phyloP scores from a whole-genome alignment of 2,113 vertebrate genomes.

The Apteryx mantelli region DNA sequence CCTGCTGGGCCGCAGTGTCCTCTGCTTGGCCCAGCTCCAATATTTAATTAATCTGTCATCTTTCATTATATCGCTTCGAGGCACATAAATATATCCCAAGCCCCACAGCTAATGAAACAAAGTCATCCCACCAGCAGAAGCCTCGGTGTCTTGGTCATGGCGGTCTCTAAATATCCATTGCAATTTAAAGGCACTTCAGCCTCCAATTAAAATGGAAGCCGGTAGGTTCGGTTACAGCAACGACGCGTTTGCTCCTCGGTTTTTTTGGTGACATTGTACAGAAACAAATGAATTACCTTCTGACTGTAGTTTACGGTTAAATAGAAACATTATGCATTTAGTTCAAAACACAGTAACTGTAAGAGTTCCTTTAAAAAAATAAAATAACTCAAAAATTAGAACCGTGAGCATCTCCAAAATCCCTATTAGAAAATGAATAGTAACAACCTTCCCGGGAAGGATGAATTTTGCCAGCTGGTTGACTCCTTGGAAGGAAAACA shows the following conservation, averaged over 20 bases:
- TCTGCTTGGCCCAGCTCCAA: slow-evolving; percentile 55
- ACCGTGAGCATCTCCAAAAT: not conserved
- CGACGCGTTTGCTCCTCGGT: not conserved
- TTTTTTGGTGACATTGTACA: not conserved
- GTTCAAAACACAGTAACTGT: not conserved
- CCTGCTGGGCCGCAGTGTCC: slow-evolving; percentile 37
- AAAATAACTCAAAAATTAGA: not conserved
- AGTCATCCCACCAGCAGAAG: not conserved
- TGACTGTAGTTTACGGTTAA: not conserved
- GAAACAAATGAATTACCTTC: not conserved
- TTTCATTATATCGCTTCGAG: slow-evolving; percentile 30
- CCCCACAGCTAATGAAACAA: not conserved
- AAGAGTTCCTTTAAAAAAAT: not conserved
- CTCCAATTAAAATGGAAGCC: not conserved
- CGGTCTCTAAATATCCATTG: not conserved
- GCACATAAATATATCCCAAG: slow-evolving; percentile 42
- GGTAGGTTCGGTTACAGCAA: not conserved
- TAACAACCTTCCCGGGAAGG: not conserved
- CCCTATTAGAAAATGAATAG: not conserved
- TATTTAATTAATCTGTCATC: slow-evolving; percentile 73
- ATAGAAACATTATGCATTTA: not conserved
- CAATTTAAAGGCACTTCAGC: not conserved
- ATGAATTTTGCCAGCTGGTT: not conserved
- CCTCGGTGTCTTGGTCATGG: not conserved
- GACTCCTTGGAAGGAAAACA: not conserved